Conservation (phyloP, 2,888 invertebrate genomes). For the Leptopilina syphax region DNA sequence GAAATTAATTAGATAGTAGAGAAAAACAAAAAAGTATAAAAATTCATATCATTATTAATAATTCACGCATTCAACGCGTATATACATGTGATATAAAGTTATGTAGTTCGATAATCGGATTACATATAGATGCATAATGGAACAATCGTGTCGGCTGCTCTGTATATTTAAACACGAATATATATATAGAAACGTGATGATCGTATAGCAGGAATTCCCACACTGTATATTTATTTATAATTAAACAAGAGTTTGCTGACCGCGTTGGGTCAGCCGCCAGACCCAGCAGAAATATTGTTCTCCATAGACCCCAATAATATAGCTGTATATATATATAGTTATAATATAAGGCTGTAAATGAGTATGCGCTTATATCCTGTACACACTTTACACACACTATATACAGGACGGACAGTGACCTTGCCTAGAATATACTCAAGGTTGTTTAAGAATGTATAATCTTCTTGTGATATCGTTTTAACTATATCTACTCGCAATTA, state of each 20-base stretch:
- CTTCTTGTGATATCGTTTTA: constrained; percentile 7
- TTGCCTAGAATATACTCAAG: constrained; percentile 64
- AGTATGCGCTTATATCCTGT: constrained; percentile 9
- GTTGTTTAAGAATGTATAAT: constrained; percentile 51
- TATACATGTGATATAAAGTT: too few relatives aligned
- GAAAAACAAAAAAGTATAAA: too few relatives aligned
- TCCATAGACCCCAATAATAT: background rate
- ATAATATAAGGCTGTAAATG: constrained; percentile 14
- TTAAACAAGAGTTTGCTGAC: constrained; percentile 51
- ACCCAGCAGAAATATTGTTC: constrained; percentile 50
- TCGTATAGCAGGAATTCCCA: constrained; percentile 44
- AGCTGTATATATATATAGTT: constrained; percentile 6
- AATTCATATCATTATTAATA: too few relatives aligned
- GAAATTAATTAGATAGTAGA: too few relatives aligned
- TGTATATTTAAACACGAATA: too few relatives aligned
- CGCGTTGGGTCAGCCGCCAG: constrained; percentile 47
- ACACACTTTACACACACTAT: constrained; percentile 38
- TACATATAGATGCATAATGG: too few relatives aligned
- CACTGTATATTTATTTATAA: constrained; percentile 36
- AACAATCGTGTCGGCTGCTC: too few relatives aligned
- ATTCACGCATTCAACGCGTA: too few relatives aligned
- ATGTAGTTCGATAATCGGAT: too few relatives aligned
- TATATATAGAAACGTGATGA: background rate
- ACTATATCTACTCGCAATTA: constrained; percentile 1
- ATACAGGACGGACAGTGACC: constrained; percentile 61